Evolutionary conservation across 2,113 vertebrate genomes (phyloP).

Genomic region (Percopsis transmontana): DNA sequence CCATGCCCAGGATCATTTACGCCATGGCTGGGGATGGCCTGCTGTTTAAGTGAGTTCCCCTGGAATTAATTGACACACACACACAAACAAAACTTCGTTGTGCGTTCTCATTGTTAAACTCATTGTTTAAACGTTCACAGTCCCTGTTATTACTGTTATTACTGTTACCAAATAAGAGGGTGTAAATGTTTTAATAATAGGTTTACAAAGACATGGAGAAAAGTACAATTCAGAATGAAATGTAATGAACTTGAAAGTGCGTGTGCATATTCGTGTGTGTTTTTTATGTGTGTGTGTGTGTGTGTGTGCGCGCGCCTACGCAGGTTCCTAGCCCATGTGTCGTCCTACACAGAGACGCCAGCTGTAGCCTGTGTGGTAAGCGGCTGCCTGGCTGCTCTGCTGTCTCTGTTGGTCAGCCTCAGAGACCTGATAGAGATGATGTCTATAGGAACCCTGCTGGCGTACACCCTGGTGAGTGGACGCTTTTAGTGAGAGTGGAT

Average conservation of each 20-base stretch:
- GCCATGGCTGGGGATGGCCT: constrained; percentile 98
- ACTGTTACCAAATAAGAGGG: not conserved
- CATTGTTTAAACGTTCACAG: too few species aligned
- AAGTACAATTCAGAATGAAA: too few species aligned
- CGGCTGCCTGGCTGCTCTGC: constrained; percentile 88
- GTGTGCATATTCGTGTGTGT: not conserved
- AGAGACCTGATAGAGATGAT: constrained; percentile 98
- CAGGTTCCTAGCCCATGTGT: constrained; percentile 92
- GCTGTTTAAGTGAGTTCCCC: constrained; percentile 88
- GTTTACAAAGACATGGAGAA: not conserved
- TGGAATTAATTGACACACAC: not conserved
- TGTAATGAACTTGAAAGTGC: too few species aligned
- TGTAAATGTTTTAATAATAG: not conserved
- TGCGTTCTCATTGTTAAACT: too few species aligned
- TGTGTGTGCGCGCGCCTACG: not conserved
- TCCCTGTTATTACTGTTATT: too few species aligned
- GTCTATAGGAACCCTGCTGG: constrained; percentile 95
- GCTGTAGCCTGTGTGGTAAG: constrained; percentile 94
- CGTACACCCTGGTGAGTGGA: constrained; percentile 91
- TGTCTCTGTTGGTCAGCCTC: constrained; percentile 92
- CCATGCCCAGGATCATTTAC: constrained; percentile 95
- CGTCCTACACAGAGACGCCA: constrained; percentile 94
- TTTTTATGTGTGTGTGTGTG: not conserved
- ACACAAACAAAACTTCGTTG: not conserved
- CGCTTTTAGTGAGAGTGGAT: not conserved